phyloP scores from a whole-genome alignment of 1,140 invertebrate genomes.

The Pseudomyrmex dendroicus region DNA sequence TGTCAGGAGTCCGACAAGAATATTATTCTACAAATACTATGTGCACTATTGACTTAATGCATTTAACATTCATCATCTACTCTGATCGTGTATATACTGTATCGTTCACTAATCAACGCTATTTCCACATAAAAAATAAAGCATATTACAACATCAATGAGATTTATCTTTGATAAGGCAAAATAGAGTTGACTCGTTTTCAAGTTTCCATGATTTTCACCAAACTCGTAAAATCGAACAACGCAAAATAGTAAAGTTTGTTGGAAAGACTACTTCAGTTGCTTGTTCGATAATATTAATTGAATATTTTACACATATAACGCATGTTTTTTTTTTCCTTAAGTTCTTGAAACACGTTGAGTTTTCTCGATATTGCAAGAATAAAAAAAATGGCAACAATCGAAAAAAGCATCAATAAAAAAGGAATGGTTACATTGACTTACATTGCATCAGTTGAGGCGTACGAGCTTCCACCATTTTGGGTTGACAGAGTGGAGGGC shows the following conservation, averaged over 20 bases:
- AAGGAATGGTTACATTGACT: slow-evolving; percentile 55
- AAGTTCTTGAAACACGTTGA: background rate
- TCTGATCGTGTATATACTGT: background rate
- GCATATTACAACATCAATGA: too few species aligned
- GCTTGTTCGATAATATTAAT: background rate
- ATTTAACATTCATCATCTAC: background rate
- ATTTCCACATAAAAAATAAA: too few species aligned
- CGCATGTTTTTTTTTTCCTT: background rate
- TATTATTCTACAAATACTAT: background rate
- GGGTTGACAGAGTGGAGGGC: slow-evolving; percentile 70
- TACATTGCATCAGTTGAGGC: slow-evolving; percentile 78
- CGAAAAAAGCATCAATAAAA: background rate
- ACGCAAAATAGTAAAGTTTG: background rate
- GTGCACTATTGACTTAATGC: background rate
- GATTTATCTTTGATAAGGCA: too few species aligned
- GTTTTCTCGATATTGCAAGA: background rate
- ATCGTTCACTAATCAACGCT: too few species aligned
- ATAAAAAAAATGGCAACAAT: background rate
- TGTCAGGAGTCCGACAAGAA: background rate
- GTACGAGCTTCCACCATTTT: slow-evolving; percentile 78
- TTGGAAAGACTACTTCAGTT: background rate
- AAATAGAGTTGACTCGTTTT: too few species aligned
- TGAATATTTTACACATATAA: slow-evolving; percentile 6
- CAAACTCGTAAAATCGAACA: background rate
- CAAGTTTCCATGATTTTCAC: too few species aligned